These are phyloP conservation scores for Athalia rosae DNA, from an alignment of 2,888 invertebrate genomes.

Conservation along the genomic window DNA sequence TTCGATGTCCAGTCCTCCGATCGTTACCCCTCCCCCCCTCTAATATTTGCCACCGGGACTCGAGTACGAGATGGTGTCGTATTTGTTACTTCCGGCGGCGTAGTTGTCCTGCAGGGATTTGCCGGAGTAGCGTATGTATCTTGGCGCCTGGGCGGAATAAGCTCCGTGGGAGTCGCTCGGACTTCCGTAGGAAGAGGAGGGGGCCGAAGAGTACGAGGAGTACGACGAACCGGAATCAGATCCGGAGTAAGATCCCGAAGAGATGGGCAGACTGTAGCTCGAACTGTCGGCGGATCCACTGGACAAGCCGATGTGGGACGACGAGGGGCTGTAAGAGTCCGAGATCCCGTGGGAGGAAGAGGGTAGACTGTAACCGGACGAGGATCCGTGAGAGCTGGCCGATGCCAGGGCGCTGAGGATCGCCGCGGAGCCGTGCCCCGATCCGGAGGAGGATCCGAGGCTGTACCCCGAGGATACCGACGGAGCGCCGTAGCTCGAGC, in stretches of 20 bases:
- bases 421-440: conserved; percentile 5
- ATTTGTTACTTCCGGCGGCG: conserved; percentile 58
- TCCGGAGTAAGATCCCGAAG: conserved; percentile 51
- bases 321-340: conserved; percentile 17
- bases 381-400: conserved; percentile 28
- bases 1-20: no score
- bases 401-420: conserved; percentile 33
- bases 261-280: conserved; percentile 51
- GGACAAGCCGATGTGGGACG: conserved; percentile 29
- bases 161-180: conserved; percentile 61
- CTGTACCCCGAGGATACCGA: conserved; percentile 45
- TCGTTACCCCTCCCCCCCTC: not conserved
- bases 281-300: conserved; percentile 51
- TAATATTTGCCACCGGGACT: conserved; percentile 64
- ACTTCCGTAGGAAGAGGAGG: conserved; percentile 57
- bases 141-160: conserved; percentile 62
- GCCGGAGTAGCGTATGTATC: conserved; percentile 60
- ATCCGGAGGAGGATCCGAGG: conserved; percentile 30
- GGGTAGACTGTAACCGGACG: conserved; percentile 29
- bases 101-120: conserved; percentile 55
- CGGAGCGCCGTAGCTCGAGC: conserved; percentile 41
- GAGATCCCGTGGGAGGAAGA: conserved; percentile 21
- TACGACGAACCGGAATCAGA: conserved; percentile 52
- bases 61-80: conserved; percentile 71
- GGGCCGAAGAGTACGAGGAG: conserved; percentile 55